Evolutionary conservation across 2,797 vertebrate species (phyloP), one percentile per base, ranked within the genome.

Genomic region (Xenops minutus): DNA sequence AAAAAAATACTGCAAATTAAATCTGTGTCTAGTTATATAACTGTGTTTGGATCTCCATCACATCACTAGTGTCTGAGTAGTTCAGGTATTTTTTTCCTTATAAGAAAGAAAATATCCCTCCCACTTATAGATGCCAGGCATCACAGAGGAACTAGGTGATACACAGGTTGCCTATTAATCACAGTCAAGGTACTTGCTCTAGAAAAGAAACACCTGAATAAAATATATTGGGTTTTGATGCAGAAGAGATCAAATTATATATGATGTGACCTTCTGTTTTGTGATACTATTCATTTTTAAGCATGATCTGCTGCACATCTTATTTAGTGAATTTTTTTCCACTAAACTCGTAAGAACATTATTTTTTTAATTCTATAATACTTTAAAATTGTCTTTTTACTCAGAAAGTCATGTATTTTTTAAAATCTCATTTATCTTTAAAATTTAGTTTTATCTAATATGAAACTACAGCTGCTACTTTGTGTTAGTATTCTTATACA

Each of bases 1-100:
- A 15, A 77, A 85, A 80, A 75, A 89, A 34, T 10, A 14, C 23
- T n/a, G 10, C 15, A 91, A 89, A 91, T 66, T n/a, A 92, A 89
- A 75, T 54, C 39, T 12, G 2, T 23, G 2, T 43, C 49, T 84
- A 49, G 6, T 3, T 58, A 15, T 49, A 54, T 41, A 48, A 20
- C 20, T 49, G 16, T 51, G 16, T 43, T 41, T 63, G 30, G 71
- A 46, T 59, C 22, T 64, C 27, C 9, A 39, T 39, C 46, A 18
- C 3, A 82, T 41, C 8, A 61, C 12, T 77, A 49, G 7, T 51
- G 16, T 30, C 48, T 30, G 22, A 61, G 19, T 30, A 55, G 14
- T 48, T 86, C 22, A 14, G 2, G 14, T 18, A 39, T 85, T 22
- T 87, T 66, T 41, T 69, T 49, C 30, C 69, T 73, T 56, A 63